Evolutionary conservation across 2,113 vertebrate species (phyloP), one percentile per base, ranked within the genome.

Genomic region (Hemiprocne comata): DNA sequence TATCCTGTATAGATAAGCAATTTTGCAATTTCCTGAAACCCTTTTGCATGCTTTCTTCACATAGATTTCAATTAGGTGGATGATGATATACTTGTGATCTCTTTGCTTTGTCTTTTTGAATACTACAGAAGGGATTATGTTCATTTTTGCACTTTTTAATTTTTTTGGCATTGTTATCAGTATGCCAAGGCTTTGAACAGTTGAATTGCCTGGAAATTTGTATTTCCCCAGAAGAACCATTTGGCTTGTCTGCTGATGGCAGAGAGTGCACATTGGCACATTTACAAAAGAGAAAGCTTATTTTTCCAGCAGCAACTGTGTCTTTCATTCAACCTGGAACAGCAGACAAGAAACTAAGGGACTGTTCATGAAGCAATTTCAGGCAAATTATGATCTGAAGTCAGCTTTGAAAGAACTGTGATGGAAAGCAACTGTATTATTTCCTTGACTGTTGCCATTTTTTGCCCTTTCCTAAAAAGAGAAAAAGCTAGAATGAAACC

Each of bases 251-350:
- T 85, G 44, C 78, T 87, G 84, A 76, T 76, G 66, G 77, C 87
- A 94, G 62, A 89, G 61, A 87, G 16, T 46, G 46, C 25, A 72
- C 28, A 36, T 2, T 95, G 94, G 93, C 91, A 89, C 54, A 13
- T 4, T 69, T 79, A 65, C 81, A 78, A 79, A 78, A 69, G 74
- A 91, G 60, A 87, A 81, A 82, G 24, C 57, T 96, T 93, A 84
- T 94, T 93, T 96, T 77, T 81, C 53, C 78, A 90, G 61, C 80
- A 94, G 84, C 53, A 82, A 94, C 87, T 65, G 46, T 85, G 70
- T 60, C 89, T 94, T 82, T 87, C 81, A 73, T 91, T 92, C 89
- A 95, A 78, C 81, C 81, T 82, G 87, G n/a, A 95, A 86, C 58
- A 87, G 66, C 44, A 87, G 70, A 62, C n/a, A 91, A 74, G 50